Evolutionary conservation across 2,113 vertebrate species (phyloP).

Genomic region (Cynopterus brachyotis): DNA sequence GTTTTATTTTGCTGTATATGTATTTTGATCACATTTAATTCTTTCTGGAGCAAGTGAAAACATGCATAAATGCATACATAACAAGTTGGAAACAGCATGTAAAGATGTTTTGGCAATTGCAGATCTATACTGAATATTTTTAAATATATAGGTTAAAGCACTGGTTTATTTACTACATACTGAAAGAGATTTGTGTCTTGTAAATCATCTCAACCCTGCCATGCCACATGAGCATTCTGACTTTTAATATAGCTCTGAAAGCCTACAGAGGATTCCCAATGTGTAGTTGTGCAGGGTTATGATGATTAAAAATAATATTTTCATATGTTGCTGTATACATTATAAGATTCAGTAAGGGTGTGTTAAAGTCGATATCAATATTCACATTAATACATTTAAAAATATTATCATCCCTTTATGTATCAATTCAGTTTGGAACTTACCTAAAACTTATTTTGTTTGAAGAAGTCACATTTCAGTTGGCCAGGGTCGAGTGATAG

Average conservation of each 20-base stretch:
- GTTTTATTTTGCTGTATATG: conserved; percentile 41
- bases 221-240: not conserved
- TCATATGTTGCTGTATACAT: not conserved
- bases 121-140: conserved; percentile 47
- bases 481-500: not conserved
- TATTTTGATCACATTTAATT: conserved; percentile 54
- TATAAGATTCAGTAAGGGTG: not conserved
- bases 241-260: not conserved
- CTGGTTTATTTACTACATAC: conserved; percentile 14
- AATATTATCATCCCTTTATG: not conserved
- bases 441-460: not conserved
- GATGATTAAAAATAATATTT: not conserved
- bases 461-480: not conserved
- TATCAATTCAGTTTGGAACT: not conserved
- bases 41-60: conserved; percentile 48
- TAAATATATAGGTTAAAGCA: conserved; percentile 22
- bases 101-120: conserved; percentile 35
- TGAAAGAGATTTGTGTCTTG: not conserved
- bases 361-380: not conserved
- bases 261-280: rapidly evolving
- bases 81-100: not conserved
- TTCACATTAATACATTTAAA: not conserved
- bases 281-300: not conserved
- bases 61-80: conserved; percentile 67
- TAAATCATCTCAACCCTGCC: conserved; percentile 34